A percentile compares a stretch with the other conserved stretches of the same genome.
Evolutionary conservation across 92 coral and sea anemone species (phyloP).

Genomic region (Epizoanthus fatuus): DNA sequence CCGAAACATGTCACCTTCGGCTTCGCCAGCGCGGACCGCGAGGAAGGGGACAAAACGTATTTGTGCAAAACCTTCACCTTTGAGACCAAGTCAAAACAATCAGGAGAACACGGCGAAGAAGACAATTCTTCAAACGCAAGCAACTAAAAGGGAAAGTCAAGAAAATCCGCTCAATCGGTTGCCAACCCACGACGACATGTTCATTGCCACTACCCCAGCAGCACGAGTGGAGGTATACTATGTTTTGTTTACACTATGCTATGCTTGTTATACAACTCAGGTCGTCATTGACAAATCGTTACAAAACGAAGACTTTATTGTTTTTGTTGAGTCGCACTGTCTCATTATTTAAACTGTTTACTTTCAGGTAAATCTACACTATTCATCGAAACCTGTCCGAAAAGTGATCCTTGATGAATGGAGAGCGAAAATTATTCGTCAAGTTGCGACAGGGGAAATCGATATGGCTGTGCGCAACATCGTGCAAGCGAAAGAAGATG

Average conservation of each 20-base stretch:
- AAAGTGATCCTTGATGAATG: conserved; percentile 25
- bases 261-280: not conserved
- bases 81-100: not conserved
- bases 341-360: conserved; percentile 6
- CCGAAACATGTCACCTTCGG: not conserved
- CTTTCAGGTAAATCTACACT: conserved; percentile 35
- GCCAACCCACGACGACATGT: conserved; percentile 29
- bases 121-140: not conserved
- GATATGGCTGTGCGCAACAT: conserved; percentile 22
- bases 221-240: conserved; percentile 11
- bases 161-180: conserved; percentile 1
- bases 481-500: conserved; percentile 5
- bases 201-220: conserved; percentile 34
- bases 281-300: not conserved
- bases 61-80: conserved; percentile 2
- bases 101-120: not conserved
- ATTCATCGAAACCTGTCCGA: conserved; percentile 37
- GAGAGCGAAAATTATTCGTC: conserved; percentile 25
- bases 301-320: not conserved
- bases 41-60: not conserved
- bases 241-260: conserved; percentile 1
- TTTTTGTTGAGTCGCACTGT: not conserved
- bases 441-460: conserved; percentile 28
- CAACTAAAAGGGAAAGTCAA: not conserved
- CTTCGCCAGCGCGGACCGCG: not conserved